Evolutionary conservation across 1,140 invertebrate genomes (phyloP).

Genomic region (Harlomillsia oculata): DNA sequence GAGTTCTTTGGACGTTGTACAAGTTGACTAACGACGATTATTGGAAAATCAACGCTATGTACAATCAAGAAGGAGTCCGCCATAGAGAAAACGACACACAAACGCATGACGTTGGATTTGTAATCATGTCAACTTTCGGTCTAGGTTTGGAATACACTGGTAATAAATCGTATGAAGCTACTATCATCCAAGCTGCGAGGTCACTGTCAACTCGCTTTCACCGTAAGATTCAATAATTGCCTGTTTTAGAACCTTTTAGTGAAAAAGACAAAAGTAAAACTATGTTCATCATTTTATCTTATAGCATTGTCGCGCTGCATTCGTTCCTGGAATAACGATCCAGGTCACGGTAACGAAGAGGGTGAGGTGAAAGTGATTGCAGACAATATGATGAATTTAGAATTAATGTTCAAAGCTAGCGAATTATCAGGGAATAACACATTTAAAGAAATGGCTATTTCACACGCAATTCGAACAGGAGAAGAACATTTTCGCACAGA

Average conservation of each 20-base stretch:
- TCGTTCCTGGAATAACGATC: constrained; percentile 26
- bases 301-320: constrained; percentile 15
- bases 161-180: constrained; percentile 1
- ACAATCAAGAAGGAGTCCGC: constrained; percentile 15
- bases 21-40: constrained; percentile 17
- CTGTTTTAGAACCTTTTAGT: not conserved
- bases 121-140: constrained; percentile 31
- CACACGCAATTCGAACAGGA: constrained; percentile 24
- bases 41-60: constrained; percentile 16
- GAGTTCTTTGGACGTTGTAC: constrained; percentile 27
- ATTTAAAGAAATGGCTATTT: constrained; percentile 18
- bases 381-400: constrained; percentile 35
- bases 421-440: constrained; percentile 14
- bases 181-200: constrained; percentile 18
- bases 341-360: not conserved
- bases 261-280: not conserved
- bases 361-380: constrained; percentile 30
- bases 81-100: constrained; percentile 20
- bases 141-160: constrained; percentile 10
- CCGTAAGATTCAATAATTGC: constrained; percentile 15
- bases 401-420: constrained; percentile 20
- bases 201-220: constrained; percentile 23
- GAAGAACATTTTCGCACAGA: constrained; percentile 23
- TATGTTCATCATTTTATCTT: not conserved
- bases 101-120: constrained; percentile 32